phyloP scores from a whole-genome alignment of 2,888 invertebrate species.

The Alentia gelatinosa region DNA sequence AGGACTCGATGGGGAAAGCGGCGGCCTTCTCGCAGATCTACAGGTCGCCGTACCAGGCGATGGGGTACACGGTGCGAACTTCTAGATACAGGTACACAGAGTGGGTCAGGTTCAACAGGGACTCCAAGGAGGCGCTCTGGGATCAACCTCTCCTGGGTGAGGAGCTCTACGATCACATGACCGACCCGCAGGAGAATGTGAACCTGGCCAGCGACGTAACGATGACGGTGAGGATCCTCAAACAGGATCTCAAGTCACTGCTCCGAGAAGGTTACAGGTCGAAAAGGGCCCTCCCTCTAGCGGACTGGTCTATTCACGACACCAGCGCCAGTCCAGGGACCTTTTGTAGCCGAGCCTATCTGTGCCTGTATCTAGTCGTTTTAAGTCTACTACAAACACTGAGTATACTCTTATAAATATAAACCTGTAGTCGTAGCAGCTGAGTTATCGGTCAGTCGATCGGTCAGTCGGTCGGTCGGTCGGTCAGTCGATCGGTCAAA shows the following conservation, averaged over 20 bases:
- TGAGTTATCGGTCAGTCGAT: too few species aligned
- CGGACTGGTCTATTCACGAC: background rate
- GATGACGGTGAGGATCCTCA: background rate
- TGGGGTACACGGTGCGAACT: slow-evolving; percentile 58
- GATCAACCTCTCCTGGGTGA: slow-evolving; percentile 86
- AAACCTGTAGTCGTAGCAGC: too few species aligned
- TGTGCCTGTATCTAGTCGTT: slow-evolving; percentile 25
- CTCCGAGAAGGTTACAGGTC: slow-evolving; percentile 31
- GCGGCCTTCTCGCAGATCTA: slow-evolving; percentile 53
- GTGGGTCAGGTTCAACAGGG: slow-evolving; percentile 56
- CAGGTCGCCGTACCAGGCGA: slow-evolving; percentile 25
- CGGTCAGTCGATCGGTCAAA: too few species aligned
- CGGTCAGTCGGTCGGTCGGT: too few species aligned
- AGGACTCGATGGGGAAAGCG: background rate
- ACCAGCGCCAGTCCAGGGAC: background rate
- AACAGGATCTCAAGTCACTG: background rate
- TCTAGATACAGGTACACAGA: slow-evolving; percentile 58
- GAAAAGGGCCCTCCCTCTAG: background rate
- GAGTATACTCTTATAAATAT: too few species aligned
- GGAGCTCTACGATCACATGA: slow-evolving; percentile 89
- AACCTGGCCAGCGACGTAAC: slow-evolving; percentile 83
- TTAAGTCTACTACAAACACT: background rate
- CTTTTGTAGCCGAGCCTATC: background rate
- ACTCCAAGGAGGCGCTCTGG: slow-evolving; percentile 86
- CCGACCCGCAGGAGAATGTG: slow-evolving; percentile 86